These are phyloP conservation scores for Tetranychus urticae DNA, from an alignment of 1,140 invertebrate genomes.

Conservation along the genomic window DNA sequence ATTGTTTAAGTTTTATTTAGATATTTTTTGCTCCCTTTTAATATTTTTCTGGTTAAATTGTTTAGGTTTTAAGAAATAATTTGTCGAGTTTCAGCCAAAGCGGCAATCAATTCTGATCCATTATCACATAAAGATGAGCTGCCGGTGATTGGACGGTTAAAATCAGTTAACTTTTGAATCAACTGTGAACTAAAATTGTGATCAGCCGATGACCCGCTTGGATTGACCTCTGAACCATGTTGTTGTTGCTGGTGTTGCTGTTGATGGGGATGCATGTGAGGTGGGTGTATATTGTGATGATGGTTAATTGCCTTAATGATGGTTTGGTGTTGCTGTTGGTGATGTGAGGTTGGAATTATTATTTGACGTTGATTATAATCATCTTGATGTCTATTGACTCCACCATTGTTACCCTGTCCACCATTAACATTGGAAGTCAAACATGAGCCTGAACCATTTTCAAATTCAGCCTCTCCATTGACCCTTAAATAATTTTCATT, in stretches of 20 bases:
- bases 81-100: slow-evolving; percentile 9
- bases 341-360: neutral
- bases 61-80: slow-evolving; percentile 3
- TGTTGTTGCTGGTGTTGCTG: neutral
- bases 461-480: neutral
- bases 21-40: too few species aligned
- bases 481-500: neutral
- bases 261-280: neutral
- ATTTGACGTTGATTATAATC: too few species aligned
- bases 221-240: neutral
- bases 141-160: neutral
- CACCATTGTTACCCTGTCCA: neutral
- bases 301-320: neutral
- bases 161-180: neutral
- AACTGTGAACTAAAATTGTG: neutral
- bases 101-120: slow-evolving; percentile 9
- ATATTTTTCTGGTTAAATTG: too few species aligned
- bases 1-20: too few species aligned
- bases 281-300: neutral
- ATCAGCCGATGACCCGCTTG: neutral
- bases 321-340: neutral
- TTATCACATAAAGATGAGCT: neutral
- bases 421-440: neutral
- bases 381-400: too few species aligned
- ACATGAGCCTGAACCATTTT: neutral